Evolutionary conservation across 1,140 invertebrate species (phyloP), one percentile per base, ranked within the genome.

Genomic region (Eriocheir sinensis): DNA sequence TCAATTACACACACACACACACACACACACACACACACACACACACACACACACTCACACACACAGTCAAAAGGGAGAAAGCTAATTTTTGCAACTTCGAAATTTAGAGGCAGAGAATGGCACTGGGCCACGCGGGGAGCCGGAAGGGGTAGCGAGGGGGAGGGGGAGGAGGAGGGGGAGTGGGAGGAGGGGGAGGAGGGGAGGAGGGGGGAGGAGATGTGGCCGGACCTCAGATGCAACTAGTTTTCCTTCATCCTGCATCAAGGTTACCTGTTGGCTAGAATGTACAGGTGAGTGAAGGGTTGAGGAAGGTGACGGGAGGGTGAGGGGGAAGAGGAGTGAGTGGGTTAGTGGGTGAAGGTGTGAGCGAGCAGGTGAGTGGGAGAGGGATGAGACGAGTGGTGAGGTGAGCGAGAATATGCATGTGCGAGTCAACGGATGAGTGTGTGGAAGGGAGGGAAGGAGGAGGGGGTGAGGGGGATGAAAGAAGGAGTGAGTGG

Each of bases 11-110:
- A 72, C 53, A 72, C 53, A 72, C 53, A 72, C 53, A 72, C 53
- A 72, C 53, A 72, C 53, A 72, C 53, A 72, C 53, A 72, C 53
- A 72, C 53, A 72, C 53, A 72, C 53, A 72, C 53, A 72, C 53
- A 72, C 53, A 72, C 53, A 72, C 53, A 72, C 53, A 72, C 53
- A 72, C 53, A 72, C 53, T 12, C 53, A 72, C 53, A 72, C 53
- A 72, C 53, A 72, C 53, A 72, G 9, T 72, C 53, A 72, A 72
- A 9, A 72, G 27, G 9, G 27, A 72, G 27, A 72, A 72, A 9
- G 27, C 53, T 72, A 27, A 72, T 27, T 27, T 12, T 72, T 72
- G 27, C 27, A 9, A 72, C n/a, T n/a, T n/a, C n/a, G n/a, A n/a
- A n/a, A n/a, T n/a, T n/a, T n/a, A n/a, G n/a, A n/a, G n/a, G n/a